phyloP scores from a whole-genome alignment of 2,797 vertebrate species.

The Perodicticus potto region DNA sequence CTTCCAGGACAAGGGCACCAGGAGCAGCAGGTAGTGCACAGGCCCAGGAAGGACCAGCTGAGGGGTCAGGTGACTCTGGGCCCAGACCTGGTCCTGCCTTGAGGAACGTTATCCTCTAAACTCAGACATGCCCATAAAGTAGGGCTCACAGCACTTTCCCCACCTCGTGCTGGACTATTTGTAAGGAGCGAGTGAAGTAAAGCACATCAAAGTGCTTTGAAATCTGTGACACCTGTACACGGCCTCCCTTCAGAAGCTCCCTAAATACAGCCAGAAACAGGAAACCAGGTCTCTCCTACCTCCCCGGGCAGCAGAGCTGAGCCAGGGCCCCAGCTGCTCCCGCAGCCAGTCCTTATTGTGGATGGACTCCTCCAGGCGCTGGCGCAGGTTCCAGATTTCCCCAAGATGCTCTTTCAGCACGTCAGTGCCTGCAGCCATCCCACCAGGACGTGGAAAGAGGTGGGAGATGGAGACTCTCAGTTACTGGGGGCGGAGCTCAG shows the following conservation, averaged over 20 bases:
- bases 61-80: neutral
- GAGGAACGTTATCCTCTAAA: neutral
- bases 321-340: conserved; percentile 92
- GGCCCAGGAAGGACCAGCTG: neutral
- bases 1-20: neutral
- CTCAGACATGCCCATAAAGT: neutral
- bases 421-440: conserved; percentile 88
- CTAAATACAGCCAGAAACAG: fast-evolving
- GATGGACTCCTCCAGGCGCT: conserved; percentile 95
- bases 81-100: neutral
- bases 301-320: conserved; percentile 85
- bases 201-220: neutral
- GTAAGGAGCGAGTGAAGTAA: neutral
- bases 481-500: neutral
- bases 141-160: no score
- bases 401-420: conserved; percentile 94
- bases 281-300: conserved; percentile 85
- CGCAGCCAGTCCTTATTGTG: conserved; percentile 94
- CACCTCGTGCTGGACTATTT: neutral
- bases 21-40: neutral
- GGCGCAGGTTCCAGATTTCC: conserved; percentile 93
- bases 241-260: neutral
- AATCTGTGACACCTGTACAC: neutral
- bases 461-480: neutral
- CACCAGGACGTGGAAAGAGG: neutral